Percentiles rank a stretch among this genome's conserved stretches.
Evolutionary conservation across 1,140 invertebrate genomes (phyloP).

Genomic region (Eurytemora carolleeae): DNA sequence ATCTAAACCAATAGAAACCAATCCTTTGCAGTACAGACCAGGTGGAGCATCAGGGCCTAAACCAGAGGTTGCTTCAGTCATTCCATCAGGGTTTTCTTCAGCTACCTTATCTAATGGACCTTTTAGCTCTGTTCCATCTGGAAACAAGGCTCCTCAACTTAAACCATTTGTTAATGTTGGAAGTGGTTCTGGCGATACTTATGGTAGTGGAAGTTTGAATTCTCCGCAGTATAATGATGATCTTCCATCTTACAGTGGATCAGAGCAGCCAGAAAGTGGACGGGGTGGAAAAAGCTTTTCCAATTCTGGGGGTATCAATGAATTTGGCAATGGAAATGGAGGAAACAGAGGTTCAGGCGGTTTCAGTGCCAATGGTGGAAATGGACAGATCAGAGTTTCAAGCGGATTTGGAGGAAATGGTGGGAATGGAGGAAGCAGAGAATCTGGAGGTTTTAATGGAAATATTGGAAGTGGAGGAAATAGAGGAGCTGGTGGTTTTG

Average conservation of each 20-base stretch:
- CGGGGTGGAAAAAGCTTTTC: too few relatives aligned
- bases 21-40: neutral
- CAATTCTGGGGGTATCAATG: too few relatives aligned
- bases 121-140: neutral
- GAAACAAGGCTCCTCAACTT: neutral
- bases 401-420: neutral
- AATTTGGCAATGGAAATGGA: conserved; percentile 1
- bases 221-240: neutral
- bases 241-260: neutral
- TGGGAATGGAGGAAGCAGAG: neutral
- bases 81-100: conserved; percentile 6
- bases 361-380: conserved; percentile 1
- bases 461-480: neutral
- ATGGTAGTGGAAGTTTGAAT: neutral
- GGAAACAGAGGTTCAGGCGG: conserved; percentile 3
- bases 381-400: neutral
- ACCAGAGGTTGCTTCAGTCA: conserved; percentile 7
- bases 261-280: too few relatives aligned
- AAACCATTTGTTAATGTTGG: neutral
- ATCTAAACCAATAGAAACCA: neutral
- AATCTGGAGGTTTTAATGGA: neutral
- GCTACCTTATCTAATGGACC: conserved; percentile 11
- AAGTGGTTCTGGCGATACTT: neutral
- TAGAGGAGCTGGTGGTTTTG: neutral
- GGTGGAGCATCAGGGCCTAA: neutral